Evolutionary conservation across 2,797 vertebrate genomes (phyloP).

Genomic region (Sebastes kiyomatsui): DNA sequence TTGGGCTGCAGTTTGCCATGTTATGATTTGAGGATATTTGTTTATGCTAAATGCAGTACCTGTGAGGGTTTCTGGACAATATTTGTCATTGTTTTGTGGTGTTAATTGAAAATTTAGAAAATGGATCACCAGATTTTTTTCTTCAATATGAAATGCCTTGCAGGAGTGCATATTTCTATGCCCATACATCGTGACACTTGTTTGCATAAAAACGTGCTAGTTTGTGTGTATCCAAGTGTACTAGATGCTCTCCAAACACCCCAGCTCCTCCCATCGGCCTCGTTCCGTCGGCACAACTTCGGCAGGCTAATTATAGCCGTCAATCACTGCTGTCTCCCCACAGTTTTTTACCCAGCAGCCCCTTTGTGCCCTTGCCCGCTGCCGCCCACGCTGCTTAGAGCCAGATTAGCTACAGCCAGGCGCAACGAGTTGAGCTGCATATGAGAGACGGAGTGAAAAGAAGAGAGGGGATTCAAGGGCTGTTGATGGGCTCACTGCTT

Average conservation of each 20-base stretch:
- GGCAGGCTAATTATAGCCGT: constrained; percentile 77
- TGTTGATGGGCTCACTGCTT: constrained; percentile 32
- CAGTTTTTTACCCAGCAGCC: constrained; percentile 60
- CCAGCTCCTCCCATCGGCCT: constrained; percentile 68
- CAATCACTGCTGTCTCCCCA: constrained; percentile 73
- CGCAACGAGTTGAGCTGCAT: constrained; percentile 43
- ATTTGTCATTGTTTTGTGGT: too few species aligned
- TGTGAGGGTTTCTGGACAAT: too few species aligned
- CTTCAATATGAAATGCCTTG: neutral
- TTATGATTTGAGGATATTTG: too few species aligned
- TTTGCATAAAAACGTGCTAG: constrained; percentile 29
- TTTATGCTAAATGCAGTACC: too few species aligned
- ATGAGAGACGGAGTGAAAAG: constrained; percentile 41
- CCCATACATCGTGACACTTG: constrained; percentile 11
- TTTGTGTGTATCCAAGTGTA: constrained; percentile 47
- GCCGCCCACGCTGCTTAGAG: constrained; percentile 68
- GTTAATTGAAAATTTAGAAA: too few species aligned
- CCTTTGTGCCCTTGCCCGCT: constrained; percentile 68
- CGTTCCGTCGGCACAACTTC: constrained; percentile 66
- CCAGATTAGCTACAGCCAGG: constrained; percentile 67
- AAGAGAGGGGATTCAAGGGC: constrained; percentile 29
- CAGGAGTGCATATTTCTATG: neutral
- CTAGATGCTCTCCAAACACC: constrained; percentile 56
- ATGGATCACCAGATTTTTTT: too few species aligned
- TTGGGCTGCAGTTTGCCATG: too few species aligned